A percentile compares a stretch with the other conserved stretches of the same genome.
phyloP scores from a whole-genome alignment of 2,113 vertebrate species.

The Sinocyclocheilus maitianheensis region DNA sequence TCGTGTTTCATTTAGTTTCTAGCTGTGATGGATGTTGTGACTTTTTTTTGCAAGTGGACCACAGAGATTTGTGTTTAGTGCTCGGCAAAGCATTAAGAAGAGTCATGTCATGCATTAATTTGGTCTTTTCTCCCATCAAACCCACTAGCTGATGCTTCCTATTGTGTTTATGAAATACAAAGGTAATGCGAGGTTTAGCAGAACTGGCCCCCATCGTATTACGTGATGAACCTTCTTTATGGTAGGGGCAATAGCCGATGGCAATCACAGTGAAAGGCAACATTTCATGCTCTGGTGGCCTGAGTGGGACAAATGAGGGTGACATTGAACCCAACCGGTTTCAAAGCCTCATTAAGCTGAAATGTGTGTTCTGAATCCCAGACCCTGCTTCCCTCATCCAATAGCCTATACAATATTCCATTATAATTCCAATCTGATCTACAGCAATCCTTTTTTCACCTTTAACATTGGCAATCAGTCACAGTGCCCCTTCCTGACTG shows the following conservation, averaged over 20 bases:
- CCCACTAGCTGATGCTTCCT: not conserved
- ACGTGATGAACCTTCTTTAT: not conserved
- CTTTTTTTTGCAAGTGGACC: slow-evolving; percentile 4
- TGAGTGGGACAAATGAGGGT: slow-evolving; percentile 47
- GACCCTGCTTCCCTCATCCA: not conserved
- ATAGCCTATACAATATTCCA: slow-evolving; percentile 4
- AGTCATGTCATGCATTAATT: not conserved
- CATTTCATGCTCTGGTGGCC: slow-evolving; percentile 33
- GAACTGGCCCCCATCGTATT: not conserved
- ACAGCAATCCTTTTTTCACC: slow-evolving; percentile 1
- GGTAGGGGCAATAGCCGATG: not conserved
- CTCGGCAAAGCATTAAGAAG: not conserved
- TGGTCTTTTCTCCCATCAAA: not conserved
- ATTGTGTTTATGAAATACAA: not conserved
- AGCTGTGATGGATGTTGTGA: slow-evolving; percentile 7
- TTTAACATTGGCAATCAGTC: slow-evolving; percentile 10
- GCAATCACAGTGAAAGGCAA: slow-evolving; percentile 28
- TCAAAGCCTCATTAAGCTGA: slow-evolving; percentile 37
- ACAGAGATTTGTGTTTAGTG: slow-evolving; percentile 15
- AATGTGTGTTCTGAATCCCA: slow-evolving; percentile 29
- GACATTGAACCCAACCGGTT: slow-evolving; percentile 47
- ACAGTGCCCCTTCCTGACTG: not conserved
- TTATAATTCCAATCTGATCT: slow-evolving; percentile 10
- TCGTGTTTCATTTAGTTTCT: slow-evolving; percentile 20
- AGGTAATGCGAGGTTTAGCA: not conserved